phyloP scores from a whole-genome alignment of 2,113 vertebrate genomes.

The Oxyura jamaicensis region DNA sequence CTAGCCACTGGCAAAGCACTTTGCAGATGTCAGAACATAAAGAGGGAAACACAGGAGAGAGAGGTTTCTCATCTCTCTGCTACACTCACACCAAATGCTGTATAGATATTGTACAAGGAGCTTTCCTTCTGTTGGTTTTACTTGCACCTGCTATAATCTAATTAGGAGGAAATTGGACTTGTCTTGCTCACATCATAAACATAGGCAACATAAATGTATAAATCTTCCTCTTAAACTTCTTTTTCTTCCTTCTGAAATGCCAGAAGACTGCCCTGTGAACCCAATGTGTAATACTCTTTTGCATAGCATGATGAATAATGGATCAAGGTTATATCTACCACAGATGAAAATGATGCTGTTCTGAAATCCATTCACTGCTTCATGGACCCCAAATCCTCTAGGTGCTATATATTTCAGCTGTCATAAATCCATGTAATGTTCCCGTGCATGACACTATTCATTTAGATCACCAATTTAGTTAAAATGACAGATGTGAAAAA shows the following conservation, averaged over 20 bases:
- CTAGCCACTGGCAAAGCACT: accelerated
- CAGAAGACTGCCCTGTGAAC: constrained; percentile 37
- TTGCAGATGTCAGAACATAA: not conserved
- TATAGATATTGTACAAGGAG: not conserved
- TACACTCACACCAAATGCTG: not conserved
- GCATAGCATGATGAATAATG: constrained; percentile 52
- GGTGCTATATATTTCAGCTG: constrained; percentile 23
- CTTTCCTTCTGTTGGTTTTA: constrained; percentile 25
- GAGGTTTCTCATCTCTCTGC: not conserved
- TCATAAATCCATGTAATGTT: constrained; percentile 49
- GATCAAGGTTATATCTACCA: constrained; percentile 29
- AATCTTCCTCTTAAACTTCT: constrained; percentile 37
- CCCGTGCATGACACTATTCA: constrained; percentile 21
- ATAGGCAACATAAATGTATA: constrained; percentile 11
- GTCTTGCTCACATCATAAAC: constrained; percentile 23
- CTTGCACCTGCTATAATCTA: constrained; percentile 43
- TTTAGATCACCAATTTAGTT: constrained; percentile 63
- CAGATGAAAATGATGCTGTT: constrained; percentile 38
- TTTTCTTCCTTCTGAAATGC: constrained; percentile 23
- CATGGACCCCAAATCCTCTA: not conserved
- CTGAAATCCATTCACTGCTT: constrained; percentile 36
- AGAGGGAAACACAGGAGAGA: not conserved
- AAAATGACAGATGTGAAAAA: constrained; percentile 48
- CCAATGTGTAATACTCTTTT: constrained; percentile 31
- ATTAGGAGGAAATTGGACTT: constrained; percentile 47